Evolutionary conservation across 53 echinoderm and acorn worm genomes (phyloP).

Genomic region (Zoroaster sp.): DNA sequence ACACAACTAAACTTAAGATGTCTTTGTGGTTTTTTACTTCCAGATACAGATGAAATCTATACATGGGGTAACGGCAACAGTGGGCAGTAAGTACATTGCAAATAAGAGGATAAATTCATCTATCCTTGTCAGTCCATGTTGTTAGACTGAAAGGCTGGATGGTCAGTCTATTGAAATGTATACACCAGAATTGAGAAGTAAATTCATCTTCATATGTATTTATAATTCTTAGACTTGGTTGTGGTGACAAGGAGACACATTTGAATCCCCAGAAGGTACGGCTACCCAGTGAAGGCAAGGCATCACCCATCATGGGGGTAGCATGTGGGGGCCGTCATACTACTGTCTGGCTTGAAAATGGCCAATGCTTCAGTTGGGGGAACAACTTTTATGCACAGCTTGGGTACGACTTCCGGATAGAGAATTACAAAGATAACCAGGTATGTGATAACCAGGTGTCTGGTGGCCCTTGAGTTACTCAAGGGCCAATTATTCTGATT

Average conservation of each 20-base stretch:
- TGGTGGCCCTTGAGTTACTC: no score
- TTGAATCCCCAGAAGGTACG: conserved; percentile 67
- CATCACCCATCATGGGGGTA: conserved; percentile 66
- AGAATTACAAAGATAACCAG: conserved; percentile 99
- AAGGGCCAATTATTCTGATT: no score
- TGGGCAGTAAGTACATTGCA: conserved; percentile 86
- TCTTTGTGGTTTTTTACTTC: conserved; percentile 27
- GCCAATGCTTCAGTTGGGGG: conserved; percentile 88
- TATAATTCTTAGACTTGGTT: conserved; percentile 77
- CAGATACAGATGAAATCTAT: conserved; percentile 77
- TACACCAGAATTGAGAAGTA: no score
- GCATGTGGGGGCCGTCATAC: conserved; percentile 95
- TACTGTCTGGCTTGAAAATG: conserved; percentile 80
- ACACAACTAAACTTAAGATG: no score
- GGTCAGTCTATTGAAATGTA: no score
- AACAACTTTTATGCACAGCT: conserved; percentile 99
- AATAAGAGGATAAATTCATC: not conserved
- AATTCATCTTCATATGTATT: no score
- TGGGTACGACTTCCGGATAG: conserved; percentile 92
- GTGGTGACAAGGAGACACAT: conserved; percentile 88
- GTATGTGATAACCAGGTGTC: no score
- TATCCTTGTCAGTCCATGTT: no score
- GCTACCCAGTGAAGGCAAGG: conserved; percentile 25
- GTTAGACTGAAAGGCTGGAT: no score
- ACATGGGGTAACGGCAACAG: conserved; percentile 95